Evolutionary conservation across 1,140 invertebrate species (phyloP), one percentile per base, ranked within the genome.

Genomic region (Drosophila subpulchrella): DNA sequence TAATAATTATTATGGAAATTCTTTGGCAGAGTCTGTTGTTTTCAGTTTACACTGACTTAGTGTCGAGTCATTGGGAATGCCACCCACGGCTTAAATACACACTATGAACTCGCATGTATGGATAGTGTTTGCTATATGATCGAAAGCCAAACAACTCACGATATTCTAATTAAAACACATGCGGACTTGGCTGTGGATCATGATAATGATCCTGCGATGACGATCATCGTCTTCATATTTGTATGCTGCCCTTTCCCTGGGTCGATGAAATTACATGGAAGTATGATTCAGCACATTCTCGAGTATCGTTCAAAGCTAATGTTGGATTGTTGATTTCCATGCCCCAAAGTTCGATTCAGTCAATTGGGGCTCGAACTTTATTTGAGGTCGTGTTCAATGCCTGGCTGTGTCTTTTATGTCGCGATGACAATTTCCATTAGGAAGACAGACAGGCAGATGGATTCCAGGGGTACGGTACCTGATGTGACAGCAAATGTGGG

Each of bases 81-180:
- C 84, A 88, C 84, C 84, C 84, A 88, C 84, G 80, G 84, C 59
- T 63, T 44, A 54, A 42, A 41, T 58, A 46, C 48, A 72, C 48
- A 66, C 44, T 34, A 12, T 27, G 34, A 57, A 30, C 42, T 57
- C 36, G 51, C n/a, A 41, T 39, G 53, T 46, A 55, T 11, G 55
- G 59, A 62, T 81, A 83, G 89, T 88, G 84, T 88, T 88, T 89
- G 84, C 82, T 82, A 88, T 82, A 82, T 82, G 84, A 77, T 85
- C 78, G 72, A 89, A 90, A 90, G 80, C 84, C 80, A 88, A 88
- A 89, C 84, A 89, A 89, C 76, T 71, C 83, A 89, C 84, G 84
- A 88, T 89, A 88, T 88, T 88, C 84, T 89, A 88, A 88, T 88
- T 88, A 88, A 88, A 88, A 88, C 84, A 78, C 71, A 86, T 79